These are phyloP conservation scores for Malacoctenus gilli DNA, from an alignment of 2,797 vertebrate species.

Conservation along the genomic window DNA sequence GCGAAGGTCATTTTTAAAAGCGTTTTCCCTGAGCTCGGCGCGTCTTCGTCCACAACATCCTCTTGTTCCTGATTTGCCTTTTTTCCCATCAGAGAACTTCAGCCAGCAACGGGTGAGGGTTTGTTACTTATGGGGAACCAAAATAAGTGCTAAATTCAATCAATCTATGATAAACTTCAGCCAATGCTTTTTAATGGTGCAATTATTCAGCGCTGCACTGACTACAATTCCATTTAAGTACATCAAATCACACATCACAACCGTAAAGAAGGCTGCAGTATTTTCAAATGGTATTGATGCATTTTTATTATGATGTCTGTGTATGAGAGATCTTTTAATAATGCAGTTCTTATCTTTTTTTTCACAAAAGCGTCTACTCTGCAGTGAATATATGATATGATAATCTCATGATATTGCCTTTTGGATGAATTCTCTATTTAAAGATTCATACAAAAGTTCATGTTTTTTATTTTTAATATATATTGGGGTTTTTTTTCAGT, in stretches of 20 bases:
- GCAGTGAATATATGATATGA: constrained; percentile 58
- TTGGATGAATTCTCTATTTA: constrained; percentile 59
- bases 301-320: constrained; percentile 18
- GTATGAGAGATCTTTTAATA: constrained; percentile 58
- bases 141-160: constrained; percentile 30
- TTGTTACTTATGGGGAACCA: constrained; percentile 33
- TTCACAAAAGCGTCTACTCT: constrained; percentile 41
- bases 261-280: constrained; percentile 18
- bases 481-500: constrained; percentile 7
- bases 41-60: constrained; percentile 38
- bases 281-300: constrained; percentile 38
- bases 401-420: constrained; percentile 66
- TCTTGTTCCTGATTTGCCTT: constrained; percentile 43
- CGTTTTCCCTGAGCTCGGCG: constrained; percentile 31
- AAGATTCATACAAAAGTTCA: constrained; percentile 51
- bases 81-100: constrained; percentile 29
- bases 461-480: constrained; percentile 24
- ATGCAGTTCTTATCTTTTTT: constrained; percentile 59
- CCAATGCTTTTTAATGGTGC: constrained; percentile 7
- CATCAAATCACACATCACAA: constrained; percentile 35
- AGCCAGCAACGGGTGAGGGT: constrained; percentile 35
- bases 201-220: constrained; percentile 21
- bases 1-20: constrained; percentile 51
- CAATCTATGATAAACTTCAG: constrained; percentile 13
- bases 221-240: constrained; percentile 13